Percentiles rank a stretch among this genome's conserved stretches.
phyloP scores from a whole-genome alignment of 1,140 invertebrate species.

The Gerris buenoi region DNA sequence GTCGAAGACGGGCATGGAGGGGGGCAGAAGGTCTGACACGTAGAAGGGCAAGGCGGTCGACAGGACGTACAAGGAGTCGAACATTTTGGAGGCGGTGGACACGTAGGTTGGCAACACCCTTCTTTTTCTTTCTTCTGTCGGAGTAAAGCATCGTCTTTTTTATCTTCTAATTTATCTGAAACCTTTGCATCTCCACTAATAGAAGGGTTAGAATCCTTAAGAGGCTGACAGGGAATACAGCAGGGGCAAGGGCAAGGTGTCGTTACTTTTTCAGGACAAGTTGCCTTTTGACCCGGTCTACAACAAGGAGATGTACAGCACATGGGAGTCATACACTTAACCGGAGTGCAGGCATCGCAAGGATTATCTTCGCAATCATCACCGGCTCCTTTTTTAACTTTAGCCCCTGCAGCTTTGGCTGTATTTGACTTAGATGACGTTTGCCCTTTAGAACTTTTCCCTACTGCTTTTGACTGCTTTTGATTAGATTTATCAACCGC shows the following conservation, averaged over 20 bases:
- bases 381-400: background rate
- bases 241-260: background rate
- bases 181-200: too few species aligned
- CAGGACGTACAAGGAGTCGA: background rate
- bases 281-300: background rate
- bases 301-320: background rate
- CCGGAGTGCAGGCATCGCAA: background rate
- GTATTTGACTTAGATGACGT: background rate
- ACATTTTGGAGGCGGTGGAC: background rate
- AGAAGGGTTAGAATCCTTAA: too few species aligned
- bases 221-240: background rate
- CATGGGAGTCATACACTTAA: background rate
- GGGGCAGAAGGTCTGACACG: background rate
- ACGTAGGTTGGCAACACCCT: background rate
- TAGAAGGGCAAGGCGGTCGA: background rate
- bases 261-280: background rate
- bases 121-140: background rate
- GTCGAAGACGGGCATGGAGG: background rate
- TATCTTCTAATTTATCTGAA: too few species aligned
- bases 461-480: background rate
- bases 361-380: background rate
- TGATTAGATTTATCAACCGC: background rate
- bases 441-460: background rate
- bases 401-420: background rate
- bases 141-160: background rate